Base-by-base conservation (phyloP, 2,888 invertebrate species). In the Drosophila atroscutellata region DNA sequence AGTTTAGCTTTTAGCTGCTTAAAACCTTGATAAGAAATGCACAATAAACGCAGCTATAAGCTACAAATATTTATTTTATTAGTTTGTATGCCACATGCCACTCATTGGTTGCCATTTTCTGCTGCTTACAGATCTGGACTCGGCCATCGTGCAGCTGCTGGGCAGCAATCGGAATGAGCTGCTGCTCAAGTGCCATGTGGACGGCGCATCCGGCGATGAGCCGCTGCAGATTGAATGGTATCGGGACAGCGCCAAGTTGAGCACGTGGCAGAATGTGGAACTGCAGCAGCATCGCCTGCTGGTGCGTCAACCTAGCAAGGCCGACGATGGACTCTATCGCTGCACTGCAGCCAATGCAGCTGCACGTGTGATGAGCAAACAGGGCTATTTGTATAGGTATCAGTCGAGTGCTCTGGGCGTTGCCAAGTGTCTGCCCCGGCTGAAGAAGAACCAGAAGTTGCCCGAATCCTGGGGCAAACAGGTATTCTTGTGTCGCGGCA, bases 281-380 rank as follows among this genome's bases (percentile, higher is more conserved):
- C 93, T 95, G 69, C 94, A 95, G 32, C 86, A 91, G 66, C 92
- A 92, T 78, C 91, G 90, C 5, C 74, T 93, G 13, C 72, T 91
- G n/a, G 90, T 93, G 60, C 89, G 86, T 30, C 91, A 89, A 74
- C 92, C 93, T 6, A 89, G 81, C 24, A 62, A 54, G 37, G 76
- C 79, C 32, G 95, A 96, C 89, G 96, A 96, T 92, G 97, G 97
- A 0, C 94, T 96, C 64, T 97, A 97, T 93, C 95, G 95, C 30
- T 97, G 97, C 91, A 93, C 94, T 57, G 96, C 95, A 24, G 94
- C 94, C 69, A 97, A 96, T 93, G 94, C 94, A 39, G 96, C 95
- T 8, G 96, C 96, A 0, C 89, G 91, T 1, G 90, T 91, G 34
- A 91, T 92, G 86, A 93, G 92, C 72, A 91, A 92, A 57, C 91